These are phyloP conservation scores for Lagocephalus sceleratus DNA, from an alignment of 2,797 vertebrate genomes.

Conservation along the genomic window DNA sequence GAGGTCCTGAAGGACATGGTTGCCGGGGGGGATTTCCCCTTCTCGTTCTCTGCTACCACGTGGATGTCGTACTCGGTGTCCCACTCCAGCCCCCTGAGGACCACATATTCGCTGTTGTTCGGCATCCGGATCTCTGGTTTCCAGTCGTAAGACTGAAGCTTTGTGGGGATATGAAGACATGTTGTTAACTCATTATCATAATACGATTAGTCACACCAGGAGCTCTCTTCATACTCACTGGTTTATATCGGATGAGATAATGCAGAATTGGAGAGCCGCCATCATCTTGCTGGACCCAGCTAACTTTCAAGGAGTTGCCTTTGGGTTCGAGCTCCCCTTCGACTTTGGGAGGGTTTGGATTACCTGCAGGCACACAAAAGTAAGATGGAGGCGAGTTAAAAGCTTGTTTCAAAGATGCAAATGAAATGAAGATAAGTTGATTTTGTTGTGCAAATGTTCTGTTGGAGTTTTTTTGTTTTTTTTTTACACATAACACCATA, in stretches of 20 bases:
- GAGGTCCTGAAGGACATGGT: slow-evolving; percentile 85
- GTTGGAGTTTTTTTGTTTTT: neutral
- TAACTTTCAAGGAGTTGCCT: slow-evolving; percentile 90
- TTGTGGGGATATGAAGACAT: slow-evolving; percentile 11
- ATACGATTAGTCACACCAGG: neutral
- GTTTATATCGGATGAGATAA: slow-evolving; percentile 90
- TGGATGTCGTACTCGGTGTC: slow-evolving; percentile 89
- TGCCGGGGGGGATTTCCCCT: slow-evolving; percentile 89
- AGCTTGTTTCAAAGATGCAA: slow-evolving; percentile 6
- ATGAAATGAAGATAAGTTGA: slow-evolving; percentile 6
- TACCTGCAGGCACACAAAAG: slow-evolving; percentile 80
- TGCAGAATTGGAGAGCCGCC: slow-evolving; percentile 93
- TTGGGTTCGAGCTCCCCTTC: slow-evolving; percentile 85
- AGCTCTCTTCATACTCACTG: slow-evolving; percentile 79
- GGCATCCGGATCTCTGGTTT: slow-evolving; percentile 88
- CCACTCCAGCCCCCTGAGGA: slow-evolving; percentile 88
- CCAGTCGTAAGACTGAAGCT: slow-evolving; percentile 85
- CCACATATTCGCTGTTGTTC: slow-evolving; percentile 80
- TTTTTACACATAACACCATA: no score
- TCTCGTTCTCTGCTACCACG: slow-evolving; percentile 92
- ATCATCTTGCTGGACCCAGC: slow-evolving; percentile 93
- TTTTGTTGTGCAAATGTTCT: slow-evolving; percentile 3
- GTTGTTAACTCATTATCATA: neutral
- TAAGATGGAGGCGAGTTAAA: slow-evolving; percentile 23
- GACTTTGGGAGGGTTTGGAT: slow-evolving; percentile 91